phyloP scores from a whole-genome alignment of 2,797 vertebrate genomes.

The Dromococcyx pavoninus region DNA sequence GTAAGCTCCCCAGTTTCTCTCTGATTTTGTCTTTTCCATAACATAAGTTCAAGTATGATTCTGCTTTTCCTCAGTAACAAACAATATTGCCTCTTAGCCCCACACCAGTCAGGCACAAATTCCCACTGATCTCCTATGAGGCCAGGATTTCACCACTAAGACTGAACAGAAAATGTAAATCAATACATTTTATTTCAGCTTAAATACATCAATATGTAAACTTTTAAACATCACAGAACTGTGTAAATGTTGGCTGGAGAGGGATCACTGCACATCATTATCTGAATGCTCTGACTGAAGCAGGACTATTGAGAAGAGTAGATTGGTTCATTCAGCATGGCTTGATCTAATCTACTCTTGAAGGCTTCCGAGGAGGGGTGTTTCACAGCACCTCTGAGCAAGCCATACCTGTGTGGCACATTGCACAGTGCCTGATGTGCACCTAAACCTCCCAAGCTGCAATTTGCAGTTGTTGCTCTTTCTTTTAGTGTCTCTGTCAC shows the following conservation, averaged over 20 bases:
- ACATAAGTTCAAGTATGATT: not conserved
- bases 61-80: not conserved
- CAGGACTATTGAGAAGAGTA: not conserved
- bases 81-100: not conserved
- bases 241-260: not conserved
- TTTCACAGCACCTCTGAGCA: not conserved
- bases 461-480: not conserved
- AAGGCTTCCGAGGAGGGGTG: not conserved
- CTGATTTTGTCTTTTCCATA: not conserved
- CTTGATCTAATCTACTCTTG: not conserved
- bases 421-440: not conserved
- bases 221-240: not conserved
- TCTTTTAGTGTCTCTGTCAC: not conserved
- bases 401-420: not conserved
- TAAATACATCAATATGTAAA: not conserved
- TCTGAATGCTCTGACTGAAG: not conserved
- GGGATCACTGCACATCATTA: not conserved
- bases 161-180: not conserved
- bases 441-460: not conserved
- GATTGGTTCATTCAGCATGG: rapidly evolving
- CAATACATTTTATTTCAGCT: not conserved
- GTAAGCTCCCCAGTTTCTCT: not conserved
- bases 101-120: not conserved
- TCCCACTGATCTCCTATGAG: not conserved
- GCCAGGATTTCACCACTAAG: not conserved